Conservation (phyloP, 2,113 vertebrate genomes). For the Neolamprologus sp. region DNA sequence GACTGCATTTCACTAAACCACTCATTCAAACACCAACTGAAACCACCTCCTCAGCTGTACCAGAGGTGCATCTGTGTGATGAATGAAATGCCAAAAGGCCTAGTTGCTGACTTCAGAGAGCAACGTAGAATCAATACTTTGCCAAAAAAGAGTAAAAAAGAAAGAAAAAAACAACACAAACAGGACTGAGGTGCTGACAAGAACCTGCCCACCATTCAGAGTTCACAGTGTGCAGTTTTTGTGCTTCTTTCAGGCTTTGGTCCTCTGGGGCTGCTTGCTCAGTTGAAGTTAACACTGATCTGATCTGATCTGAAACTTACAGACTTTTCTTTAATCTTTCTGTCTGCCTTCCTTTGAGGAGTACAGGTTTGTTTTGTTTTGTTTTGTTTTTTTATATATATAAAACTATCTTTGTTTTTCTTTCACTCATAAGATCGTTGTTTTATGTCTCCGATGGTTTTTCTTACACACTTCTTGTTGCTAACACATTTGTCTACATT, state of each 20-base stretch:
- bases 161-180: slow-evolving; percentile 6
- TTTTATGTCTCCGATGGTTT: background rate
- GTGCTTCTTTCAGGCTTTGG: slow-evolving; percentile 15
- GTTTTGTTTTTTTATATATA: background rate
- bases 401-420: background rate
- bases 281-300: slow-evolving; percentile 32
- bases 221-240: slow-evolving; percentile 28
- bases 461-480: background rate
- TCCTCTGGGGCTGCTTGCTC: slow-evolving; percentile 11
- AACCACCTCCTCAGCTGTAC: background rate
- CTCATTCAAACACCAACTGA: background rate
- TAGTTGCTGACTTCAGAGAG: slow-evolving; percentile 32
- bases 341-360: background rate
- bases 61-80: background rate
- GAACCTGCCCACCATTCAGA: slow-evolving; percentile 22
- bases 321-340: slow-evolving; percentile 32
- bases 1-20: background rate
- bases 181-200: slow-evolving; percentile 28
- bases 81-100: background rate
- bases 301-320: slow-evolving; percentile 38
- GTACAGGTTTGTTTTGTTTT: background rate
- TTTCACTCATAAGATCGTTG: background rate
- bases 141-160: background rate
- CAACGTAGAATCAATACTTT: slow-evolving; percentile 49
- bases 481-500: background rate